Conservation (phyloP, 2,113 vertebrate species). For the Lutjanus erythropterus region DNA sequence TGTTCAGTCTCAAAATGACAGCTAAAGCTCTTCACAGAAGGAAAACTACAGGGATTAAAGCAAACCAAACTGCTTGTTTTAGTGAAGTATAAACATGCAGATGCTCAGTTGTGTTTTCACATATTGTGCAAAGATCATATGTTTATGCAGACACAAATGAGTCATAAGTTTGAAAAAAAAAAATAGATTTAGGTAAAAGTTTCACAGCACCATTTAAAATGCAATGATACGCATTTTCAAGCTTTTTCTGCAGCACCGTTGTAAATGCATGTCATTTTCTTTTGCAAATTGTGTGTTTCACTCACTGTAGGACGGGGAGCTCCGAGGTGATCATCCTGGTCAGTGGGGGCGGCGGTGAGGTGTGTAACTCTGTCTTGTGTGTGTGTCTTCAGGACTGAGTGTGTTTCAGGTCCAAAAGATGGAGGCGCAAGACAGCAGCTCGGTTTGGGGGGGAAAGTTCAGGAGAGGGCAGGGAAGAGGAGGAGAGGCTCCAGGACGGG, state of each 20-base stretch:
- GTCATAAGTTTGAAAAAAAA: neutral
- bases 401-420: constrained; percentile 26
- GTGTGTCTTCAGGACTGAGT: constrained; percentile 29
- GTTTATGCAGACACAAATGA: neutral
- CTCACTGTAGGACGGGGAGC: constrained; percentile 96
- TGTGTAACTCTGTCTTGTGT: constrained; percentile 16
- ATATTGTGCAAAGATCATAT: neutral
- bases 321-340: constrained; percentile 96
- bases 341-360: constrained; percentile 20
- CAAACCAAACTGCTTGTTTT: neutral
- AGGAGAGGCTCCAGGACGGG: constrained; percentile 61
- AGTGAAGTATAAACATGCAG: neutral
- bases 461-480: constrained; percentile 50
- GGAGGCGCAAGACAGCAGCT: constrained; percentile 17
- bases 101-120: neutral
- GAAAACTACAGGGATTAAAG: neutral
- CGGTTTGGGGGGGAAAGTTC: constrained; percentile 20
- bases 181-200: neutral
- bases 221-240: too few relatives aligned
- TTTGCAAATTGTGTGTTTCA: constrained; percentile 38
- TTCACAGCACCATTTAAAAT: neutral
- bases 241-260: neutral
- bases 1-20: neutral
- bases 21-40: neutral
- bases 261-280: neutral